Base-by-base conservation (phyloP, 2,888 invertebrate genomes). In the Conomelus anceps region DNA sequence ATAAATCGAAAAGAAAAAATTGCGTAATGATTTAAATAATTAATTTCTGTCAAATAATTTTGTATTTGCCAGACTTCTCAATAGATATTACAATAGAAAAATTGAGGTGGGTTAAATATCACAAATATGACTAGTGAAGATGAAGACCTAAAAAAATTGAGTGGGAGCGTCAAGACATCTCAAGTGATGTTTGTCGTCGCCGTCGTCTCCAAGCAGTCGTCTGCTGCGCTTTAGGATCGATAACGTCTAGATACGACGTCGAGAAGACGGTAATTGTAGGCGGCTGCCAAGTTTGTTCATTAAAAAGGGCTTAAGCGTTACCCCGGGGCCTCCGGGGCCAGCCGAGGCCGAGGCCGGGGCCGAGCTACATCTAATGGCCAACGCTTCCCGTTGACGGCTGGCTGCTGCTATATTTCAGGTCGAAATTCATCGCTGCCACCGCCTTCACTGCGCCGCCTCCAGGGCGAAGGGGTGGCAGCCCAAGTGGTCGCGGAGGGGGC, bases 221-320 rank as follows among this genome's bases (percentile, higher is more conserved):
- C 63, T 63, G 63, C 63, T 63, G 63, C 1, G 63, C 63, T 63
- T n/a, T n/a, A 63, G 63, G 63, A 63, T 63, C 63, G 63, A 63
- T 63, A 63, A n/a, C 63, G 63, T 63, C 63, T 63, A 63, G 63
- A 63, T 63, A 63, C n/a, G 63, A 63, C 63, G 63, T 63, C 63
- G 63, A 63, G 63, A 63, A 63, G 63, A 86, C 86, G 29, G 86
- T 86, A 86, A 86, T 86, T 86, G 86, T 29, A 86, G 86, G n/a
- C 86, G 26, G 86, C 86, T 86, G 86, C 86, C 86, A 86, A 86
- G 86, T 86, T 86, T 86, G 86, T 86, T 86, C 86, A 86, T 86
- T 86, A 86, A 86, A 86, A 86, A 86, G 86, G 86, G 29, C 86
- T 86, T 86, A 86, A 86, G 24, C 29, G 86, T 86, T 86, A n/a